Base-by-base conservation (phyloP, 1,140 invertebrate genomes). In the Pogonus chalceus region DNA sequence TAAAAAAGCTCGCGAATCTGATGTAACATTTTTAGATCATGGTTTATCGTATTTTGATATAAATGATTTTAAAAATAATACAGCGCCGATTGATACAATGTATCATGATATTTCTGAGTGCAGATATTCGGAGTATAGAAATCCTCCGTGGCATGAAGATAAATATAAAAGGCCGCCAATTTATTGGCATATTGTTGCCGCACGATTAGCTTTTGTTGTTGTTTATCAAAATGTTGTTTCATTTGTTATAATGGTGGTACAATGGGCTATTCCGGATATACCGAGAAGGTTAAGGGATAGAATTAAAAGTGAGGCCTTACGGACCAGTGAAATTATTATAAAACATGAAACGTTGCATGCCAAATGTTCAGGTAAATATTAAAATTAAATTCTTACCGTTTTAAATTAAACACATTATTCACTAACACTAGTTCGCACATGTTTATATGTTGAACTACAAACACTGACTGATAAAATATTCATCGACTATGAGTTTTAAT, bases 191-290 rank as follows among this genome's bases (percentile, higher is more conserved):
- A 77, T 92, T 18, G 68, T 90, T 20, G 84, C 83, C 1, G 76
- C 83, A 7, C 70, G 89, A 60, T 74, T 95, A 24, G 84, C 83
- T 22, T 95, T 95, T 68, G 81, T 95, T 39, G 88, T 95, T n/a
- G 73, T 90, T 23, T 95, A 92, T 72, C 90, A 92, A 83, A 90
- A 92, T 72, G 65, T 88, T 1, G 87, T 93, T 14, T 81, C 80
- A 39, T 69, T 90, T 31, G 72, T 90, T 2, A 84, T 87, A 54
- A 85, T 87, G 60, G 66, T 82, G 1, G 78, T 93, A 0, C 79
- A 85, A 50, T 92, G 87, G 85, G 75, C 87, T 23, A 85, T 94
- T 52, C 88, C 91, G 0, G 89, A 92, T 63, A 78, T 90, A 18
- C 85, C 88, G 1, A 73, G 75, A 7, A 79, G 81, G 53, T 72